phyloP scores from a whole-genome alignment of 2,113 vertebrate genomes.

The Tetrax tetrax region DNA sequence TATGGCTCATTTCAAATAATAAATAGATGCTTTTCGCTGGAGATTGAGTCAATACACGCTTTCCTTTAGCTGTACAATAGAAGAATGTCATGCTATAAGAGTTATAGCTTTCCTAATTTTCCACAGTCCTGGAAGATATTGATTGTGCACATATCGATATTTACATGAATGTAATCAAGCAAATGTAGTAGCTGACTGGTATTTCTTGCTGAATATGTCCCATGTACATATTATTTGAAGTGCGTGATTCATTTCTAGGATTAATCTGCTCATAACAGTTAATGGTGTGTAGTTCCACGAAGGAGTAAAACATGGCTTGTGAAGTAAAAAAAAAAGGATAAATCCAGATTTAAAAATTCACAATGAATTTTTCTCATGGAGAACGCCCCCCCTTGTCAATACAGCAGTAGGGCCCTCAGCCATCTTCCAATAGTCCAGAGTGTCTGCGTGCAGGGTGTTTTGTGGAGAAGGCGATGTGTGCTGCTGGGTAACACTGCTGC shows the following conservation, averaged over 20 bases:
- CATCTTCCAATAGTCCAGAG: neutral
- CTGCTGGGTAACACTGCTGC: neutral
- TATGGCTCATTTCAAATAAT: slow-evolving; percentile 36
- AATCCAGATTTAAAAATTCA: neutral
- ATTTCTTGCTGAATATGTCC: neutral
- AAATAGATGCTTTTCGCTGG: neutral
- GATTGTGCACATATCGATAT: neutral
- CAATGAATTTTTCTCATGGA: no score
- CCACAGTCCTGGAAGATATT: neutral
- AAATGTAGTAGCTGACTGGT: neutral
- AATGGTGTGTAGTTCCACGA: neutral
- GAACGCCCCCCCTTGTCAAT: no score
- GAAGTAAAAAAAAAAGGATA: neutral
- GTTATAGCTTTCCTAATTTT: neutral
- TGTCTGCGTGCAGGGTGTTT: fast-evolving
- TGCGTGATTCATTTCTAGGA: neutral
- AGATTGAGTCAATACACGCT: neutral
- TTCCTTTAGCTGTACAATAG: neutral
- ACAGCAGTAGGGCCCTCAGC: neutral
- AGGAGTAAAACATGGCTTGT: neutral
- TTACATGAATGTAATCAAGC: neutral
- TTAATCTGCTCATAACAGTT: neutral
- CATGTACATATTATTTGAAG: neutral
- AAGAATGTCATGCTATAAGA: neutral
- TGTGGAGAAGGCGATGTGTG: fast-evolving